Base-by-base conservation (phyloP, 1,140 invertebrate species). In the Magallana ariakensis region DNA sequence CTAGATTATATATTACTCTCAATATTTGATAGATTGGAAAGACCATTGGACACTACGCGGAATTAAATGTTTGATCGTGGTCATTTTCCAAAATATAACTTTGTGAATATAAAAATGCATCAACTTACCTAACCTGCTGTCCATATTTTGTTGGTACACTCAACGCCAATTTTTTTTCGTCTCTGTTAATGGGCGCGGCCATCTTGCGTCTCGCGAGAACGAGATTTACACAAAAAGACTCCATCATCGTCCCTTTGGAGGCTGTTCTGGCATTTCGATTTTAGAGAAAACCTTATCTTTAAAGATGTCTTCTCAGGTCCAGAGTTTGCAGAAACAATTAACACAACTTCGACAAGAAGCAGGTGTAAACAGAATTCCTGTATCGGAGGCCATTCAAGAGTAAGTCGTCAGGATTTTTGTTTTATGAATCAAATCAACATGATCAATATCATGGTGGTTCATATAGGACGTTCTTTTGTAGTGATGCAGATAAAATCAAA, bases 351-450 rank as follows among this genome's bases (percentile, higher is more conserved):
- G 94, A 82, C 94, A 95, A 89, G 95, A 95, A 87, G 95, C 95
- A 22, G 94, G 91, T 87, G 92, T 95, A 22, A 91, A 94, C 70
- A 88, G 95, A 85, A 94, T 95, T 83, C 93, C 93, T 13, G 95
- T 95, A 46, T 95, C 95, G 19, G 92, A 95, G 89, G 95, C 95
- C 3, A 95, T 95, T 81, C 92, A 94, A 88, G 95, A 95, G 95
- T 95, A 92, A 94, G 94, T 94, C 53, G 19, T 60, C 5, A 4
- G 33, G 33, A 46, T 46, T 46, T 46, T 46, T 46, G 33, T 46
- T 46, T 46, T 46, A 46, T 46, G 33, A 46, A 46, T 46, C 33
- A 46, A 46, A 46, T 46, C 33, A 2, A 46, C 33, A 46, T 46
- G 33, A 46, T 46, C 33, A 46, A 46, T 46, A 46, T 46, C 33